Evolutionary conservation across 2,113 vertebrate genomes (phyloP), one percentile per base, ranked within the genome.

Genomic region (Furnarius figulus): DNA sequence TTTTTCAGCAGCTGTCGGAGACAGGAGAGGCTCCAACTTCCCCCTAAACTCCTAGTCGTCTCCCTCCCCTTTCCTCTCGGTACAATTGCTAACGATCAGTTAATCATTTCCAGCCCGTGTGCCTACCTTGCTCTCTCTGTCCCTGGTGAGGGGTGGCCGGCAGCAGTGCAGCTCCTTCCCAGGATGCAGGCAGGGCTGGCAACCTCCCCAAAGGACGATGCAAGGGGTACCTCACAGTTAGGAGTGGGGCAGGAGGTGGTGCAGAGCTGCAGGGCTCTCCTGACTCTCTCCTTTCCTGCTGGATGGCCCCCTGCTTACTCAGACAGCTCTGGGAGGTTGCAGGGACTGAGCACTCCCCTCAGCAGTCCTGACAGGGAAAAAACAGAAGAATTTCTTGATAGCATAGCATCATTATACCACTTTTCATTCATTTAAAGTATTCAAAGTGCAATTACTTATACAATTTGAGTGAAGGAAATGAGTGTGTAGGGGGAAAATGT

Each of bases 381-480:
- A 8, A 9, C 31, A 79, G 39, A 75, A 83, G 31, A n/a, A 62
- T 93, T 82, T 93, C 27, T 93, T 92, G 84, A 85, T 74, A 92
- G 46, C 71, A 55, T 11, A 70, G 65, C 72, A 84, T 90, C 75
- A 83, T 92, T 77, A 89, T 65, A 81, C 40, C 70, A 47, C 53
- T 94, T 75, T 87, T 82, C 95, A 95, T 95, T 97, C 90, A 95
- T 53, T 90, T 89, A 9, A 68, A 91, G 72, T 72, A 91, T 91
- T 90, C 63, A 49, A 66, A 95, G 72, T 75, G 73, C 86, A 94
- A 92, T 96, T 96, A 94, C 93, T 75, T 75, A 35, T 14, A 67
- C 46, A 61, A 78, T 68, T 90, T 91, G 83, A 94, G 90, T 78
- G 58, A 77, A 89, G 49, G n/a, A 92, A 89, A 93, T 67, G 80